A percentile compares a stretch with the other conserved stretches of the same genome.
phyloP scores from a whole-genome alignment of 35 echinoderm and acorn worm genomes.

The Apostichopus parvimensis region DNA sequence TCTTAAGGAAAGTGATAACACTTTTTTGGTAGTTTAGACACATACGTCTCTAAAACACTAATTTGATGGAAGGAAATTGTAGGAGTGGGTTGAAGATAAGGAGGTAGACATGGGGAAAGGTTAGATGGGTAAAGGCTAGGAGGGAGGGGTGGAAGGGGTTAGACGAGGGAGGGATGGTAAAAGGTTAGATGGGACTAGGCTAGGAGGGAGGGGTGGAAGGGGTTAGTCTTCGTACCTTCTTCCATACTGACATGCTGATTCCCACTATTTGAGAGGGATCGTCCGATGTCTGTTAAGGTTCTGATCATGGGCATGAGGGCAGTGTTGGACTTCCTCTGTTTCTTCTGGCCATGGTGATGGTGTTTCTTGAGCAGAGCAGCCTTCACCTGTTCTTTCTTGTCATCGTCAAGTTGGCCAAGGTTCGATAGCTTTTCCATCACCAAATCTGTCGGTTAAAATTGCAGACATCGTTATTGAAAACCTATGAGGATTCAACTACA shows the following conservation, averaged over 20 bases:
- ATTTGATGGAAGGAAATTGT: too few relatives aligned
- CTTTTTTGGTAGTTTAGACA: too few relatives aligned
- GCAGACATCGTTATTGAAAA: too few relatives aligned
- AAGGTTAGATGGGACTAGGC: background rate
- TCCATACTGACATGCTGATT: constrained; percentile 79
- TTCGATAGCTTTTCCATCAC: constrained; percentile 83
- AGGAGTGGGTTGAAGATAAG: background rate
- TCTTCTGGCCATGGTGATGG: constrained; percentile 85
- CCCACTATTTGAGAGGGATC: constrained; percentile 67
- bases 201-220: background rate
- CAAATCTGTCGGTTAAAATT: constrained; percentile 54
- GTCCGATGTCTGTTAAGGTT: constrained; percentile 84
- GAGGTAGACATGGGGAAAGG: background rate
- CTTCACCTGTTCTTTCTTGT: constrained; percentile 80
- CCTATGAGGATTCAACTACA: too few relatives aligned
- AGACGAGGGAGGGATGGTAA: background rate
- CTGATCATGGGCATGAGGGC: constrained; percentile 76
- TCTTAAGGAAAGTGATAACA: too few relatives aligned
- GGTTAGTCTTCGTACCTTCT: constrained; percentile 64
- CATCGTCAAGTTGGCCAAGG: constrained; percentile 80
- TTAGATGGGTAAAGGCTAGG: background rate
- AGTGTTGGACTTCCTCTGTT: constrained; percentile 61
- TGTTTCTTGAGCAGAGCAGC: constrained; percentile 81
- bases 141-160: too few relatives aligned
- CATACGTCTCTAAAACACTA: too few relatives aligned